phyloP scores from a whole-genome alignment of 2,113 vertebrate genomes.

The Prunella himalayana region DNA sequence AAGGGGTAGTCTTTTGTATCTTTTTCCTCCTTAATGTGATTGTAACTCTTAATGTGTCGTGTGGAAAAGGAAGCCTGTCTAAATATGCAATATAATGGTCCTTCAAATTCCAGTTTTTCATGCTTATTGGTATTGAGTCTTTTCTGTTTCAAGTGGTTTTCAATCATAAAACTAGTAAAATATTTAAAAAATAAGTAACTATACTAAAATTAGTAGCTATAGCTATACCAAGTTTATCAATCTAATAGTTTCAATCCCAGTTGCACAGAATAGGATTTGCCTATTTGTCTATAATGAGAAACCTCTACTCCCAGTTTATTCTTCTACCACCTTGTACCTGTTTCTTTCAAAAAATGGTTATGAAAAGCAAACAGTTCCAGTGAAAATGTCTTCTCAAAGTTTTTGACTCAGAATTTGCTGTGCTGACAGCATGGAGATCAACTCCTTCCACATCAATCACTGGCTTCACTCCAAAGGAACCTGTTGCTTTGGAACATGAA shows the following conservation, averaged over 20 bases:
- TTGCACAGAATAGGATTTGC: neutral
- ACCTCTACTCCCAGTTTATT: neutral
- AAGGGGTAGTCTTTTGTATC: neutral
- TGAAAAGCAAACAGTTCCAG: neutral
- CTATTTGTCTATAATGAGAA: neutral
- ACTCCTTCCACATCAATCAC: neutral
- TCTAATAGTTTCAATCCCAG: neutral
- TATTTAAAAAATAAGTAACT: neutral
- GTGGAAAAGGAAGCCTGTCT: neutral
- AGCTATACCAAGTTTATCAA: neutral
- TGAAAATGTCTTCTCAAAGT: neutral
- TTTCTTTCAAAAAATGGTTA: neutral
- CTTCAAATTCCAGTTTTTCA: neutral
- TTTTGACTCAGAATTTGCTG: neutral
- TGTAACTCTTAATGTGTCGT: neutral
- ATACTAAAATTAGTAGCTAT: neutral
- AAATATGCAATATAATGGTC: neutral
- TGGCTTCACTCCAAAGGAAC: neutral
- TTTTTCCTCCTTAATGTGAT: neutral
- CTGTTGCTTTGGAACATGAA: neutral
- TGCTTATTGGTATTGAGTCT: neutral
- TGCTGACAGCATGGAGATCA: neutral
- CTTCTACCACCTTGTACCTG: neutral
- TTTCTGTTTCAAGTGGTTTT: neutral
- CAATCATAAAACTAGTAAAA: neutral